Evolutionary conservation across 2,797 vertebrate species (phyloP), one percentile per base, ranked within the genome.

Genomic region (Alca torda): DNA sequence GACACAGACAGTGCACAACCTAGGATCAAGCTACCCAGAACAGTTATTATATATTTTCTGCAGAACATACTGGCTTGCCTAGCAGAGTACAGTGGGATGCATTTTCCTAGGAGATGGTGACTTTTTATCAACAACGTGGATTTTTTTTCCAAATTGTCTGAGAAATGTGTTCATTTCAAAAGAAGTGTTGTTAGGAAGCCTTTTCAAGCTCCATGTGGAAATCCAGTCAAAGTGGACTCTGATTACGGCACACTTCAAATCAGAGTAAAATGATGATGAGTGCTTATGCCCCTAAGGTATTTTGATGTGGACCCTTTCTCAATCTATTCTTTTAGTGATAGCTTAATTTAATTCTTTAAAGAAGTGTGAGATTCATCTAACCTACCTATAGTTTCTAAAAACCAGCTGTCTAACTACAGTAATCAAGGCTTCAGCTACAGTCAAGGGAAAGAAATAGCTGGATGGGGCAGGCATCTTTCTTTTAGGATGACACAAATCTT

Each of bases 201-300:
- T 84, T 60, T 60, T 70, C 46, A 84, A 74, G 16, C 23, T 91
- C 26, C 10, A 5, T 13, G 46, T 84, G 33, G 41, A 93, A 93
- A 80, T 48, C 48, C n/a, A 75, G 45, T 37, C 48, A 48, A 39
- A 67, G 54, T 76, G 45, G 73, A 82, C 4, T 3, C 39, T 92
- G 88, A 94, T 92, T 76, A 93, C 19, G 10, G 13, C 33, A 60
- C 28, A 79, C 51, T 92, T 92, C 75, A 89, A 93, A 96, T 93
- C 83, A 95, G 48, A 90, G 86, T 54, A 61, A 90, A 82, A 80
- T 33, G 25, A 16, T 92, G 84, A 56, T 73, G 30, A 78, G 21
- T 59, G 31, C 80, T 81, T 77, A 61, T 69, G 20, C 10, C 64
- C 24, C 57, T 60, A 30, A 69, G 28, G 45, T 69, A 64, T 64